Evolutionary conservation across 2,797 vertebrate genomes (phyloP), one percentile per base, ranked within the genome.

Genomic region (Sciurus carolinensis): DNA sequence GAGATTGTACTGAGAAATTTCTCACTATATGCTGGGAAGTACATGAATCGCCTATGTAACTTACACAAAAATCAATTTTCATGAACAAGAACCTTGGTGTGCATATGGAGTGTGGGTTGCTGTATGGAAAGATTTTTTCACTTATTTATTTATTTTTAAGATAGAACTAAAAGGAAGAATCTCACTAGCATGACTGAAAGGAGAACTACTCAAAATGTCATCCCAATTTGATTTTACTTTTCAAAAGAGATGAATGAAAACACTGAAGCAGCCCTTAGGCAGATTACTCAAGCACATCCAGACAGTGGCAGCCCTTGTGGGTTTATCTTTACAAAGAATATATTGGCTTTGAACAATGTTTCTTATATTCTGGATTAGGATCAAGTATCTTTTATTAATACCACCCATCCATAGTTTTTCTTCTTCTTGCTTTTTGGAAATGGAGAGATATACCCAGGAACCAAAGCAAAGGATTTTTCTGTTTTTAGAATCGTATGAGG

Each of bases 11-110:
- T 93, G 69, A 91, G 83, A 95, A 94, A 93, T 95, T n/a, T 95
- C 33, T 95, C 88, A 93, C 64, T 87, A 4, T 83, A 82, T 95
- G 44, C 47, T 17, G 26, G 17, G 44, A 87, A 87, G 80, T 92
- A 96, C 42, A 93, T 0, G 47, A 90, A 24, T 97, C 57, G 95
- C 69, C 71, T 94, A 73, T 81, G 73, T 83, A 95, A 95, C 24
- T 76, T 94, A 84, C 39, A 95, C 28, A 87, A 91, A 94, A 95
- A 95, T 89, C 44, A 95, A 22, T 97, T 97, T 96, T 96, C 57
- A 95, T 95, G 91, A 94, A 87, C 79, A 90, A 90, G 30, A 83
- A 4, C 7, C 22, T 95, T 86, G 28, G 7, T 90, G 30, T 86
- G 33, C 73, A 92, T 30, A 77, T 64, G 64, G 8, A 86, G 14